A percentile compares a stretch with the other conserved stretches of the same genome.
phyloP scores from a whole-genome alignment of 23 tunicate genomes.

The Aplidium turbinatum region DNA sequence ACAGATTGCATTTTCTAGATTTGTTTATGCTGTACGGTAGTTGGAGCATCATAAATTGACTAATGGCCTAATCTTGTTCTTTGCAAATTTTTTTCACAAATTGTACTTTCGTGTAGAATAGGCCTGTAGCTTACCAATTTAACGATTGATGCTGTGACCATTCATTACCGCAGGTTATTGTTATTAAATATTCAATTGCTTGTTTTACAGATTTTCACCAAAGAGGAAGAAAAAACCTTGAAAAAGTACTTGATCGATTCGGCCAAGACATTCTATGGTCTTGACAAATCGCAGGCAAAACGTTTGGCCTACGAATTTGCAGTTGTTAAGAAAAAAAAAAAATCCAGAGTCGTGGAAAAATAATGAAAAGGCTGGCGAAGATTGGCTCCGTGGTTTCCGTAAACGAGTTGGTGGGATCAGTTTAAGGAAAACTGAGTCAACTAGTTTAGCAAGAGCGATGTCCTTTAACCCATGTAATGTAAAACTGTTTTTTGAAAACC shows the following conservation, averaged over 20 bases:
- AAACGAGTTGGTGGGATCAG: constrained; percentile 8
- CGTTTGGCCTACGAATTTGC: constrained; percentile 37
- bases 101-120: too few relatives aligned
- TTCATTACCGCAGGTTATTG: too few relatives aligned
- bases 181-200: too few relatives aligned
- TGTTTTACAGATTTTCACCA: constrained; percentile 44
- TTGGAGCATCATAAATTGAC: too few relatives aligned
- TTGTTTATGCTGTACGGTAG: too few relatives aligned
- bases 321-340: constrained; percentile 13
- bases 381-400: constrained; percentile 55
- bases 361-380: constrained; percentile 36
- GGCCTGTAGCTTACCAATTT: too few relatives aligned
- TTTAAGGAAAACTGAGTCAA: constrained; percentile 36
- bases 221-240: constrained; percentile 32
- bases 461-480: constrained; percentile 31
- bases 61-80: too few relatives aligned
- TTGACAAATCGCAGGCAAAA: constrained; percentile 27
- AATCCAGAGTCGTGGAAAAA: constrained; percentile 27
- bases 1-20: too few relatives aligned
- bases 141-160: too few relatives aligned
- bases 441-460: constrained; percentile 53
- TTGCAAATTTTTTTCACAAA: too few relatives aligned
- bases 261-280: constrained; percentile 34
- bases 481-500: constrained; percentile 25
- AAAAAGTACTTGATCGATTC: constrained; percentile 19